These are phyloP conservation scores for Asobara japonica DNA, from an alignment of 1,140 invertebrate species.

Conservation along the genomic window DNA sequence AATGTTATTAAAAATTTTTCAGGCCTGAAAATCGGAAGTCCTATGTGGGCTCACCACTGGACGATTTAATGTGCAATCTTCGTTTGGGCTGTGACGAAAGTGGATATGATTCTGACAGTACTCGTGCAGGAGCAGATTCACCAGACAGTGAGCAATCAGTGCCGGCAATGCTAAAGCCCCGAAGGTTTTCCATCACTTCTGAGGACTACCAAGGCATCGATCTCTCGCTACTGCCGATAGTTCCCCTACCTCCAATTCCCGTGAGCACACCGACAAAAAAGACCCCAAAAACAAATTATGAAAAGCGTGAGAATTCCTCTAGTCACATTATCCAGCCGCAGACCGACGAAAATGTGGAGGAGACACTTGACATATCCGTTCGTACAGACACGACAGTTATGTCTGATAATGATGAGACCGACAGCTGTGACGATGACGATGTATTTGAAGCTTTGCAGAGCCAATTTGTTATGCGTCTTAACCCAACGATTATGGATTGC, in stretches of 20 bases:
- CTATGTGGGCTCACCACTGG: slow-evolving; percentile 51
- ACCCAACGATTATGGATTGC: background rate
- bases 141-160: slow-evolving; percentile 59
- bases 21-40: slow-evolving; percentile 45
- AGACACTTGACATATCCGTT: slow-evolving; percentile 33
- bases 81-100: slow-evolving; percentile 70
- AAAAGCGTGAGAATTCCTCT: background rate
- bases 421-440: slow-evolving; percentile 49
- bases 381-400: slow-evolving; percentile 40
- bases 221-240: slow-evolving; percentile 32
- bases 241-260: slow-evolving; percentile 6
- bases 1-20: background rate
- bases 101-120: slow-evolving; percentile 75
- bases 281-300: background rate
- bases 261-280: slow-evolving; percentile 36
- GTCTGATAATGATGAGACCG: slow-evolving; percentile 47
- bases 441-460: slow-evolving; percentile 40
- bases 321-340: background rate
- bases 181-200: slow-evolving; percentile 54
- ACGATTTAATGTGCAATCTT: slow-evolving; percentile 62
- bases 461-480: background rate
- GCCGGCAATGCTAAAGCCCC: slow-evolving; percentile 45
- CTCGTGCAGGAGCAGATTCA: slow-evolving; percentile 69
- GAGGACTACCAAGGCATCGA: slow-evolving; percentile 55
- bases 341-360: background rate